phyloP scores from a whole-genome alignment of 2,113 vertebrate genomes.

The Salminus brasiliensis region DNA sequence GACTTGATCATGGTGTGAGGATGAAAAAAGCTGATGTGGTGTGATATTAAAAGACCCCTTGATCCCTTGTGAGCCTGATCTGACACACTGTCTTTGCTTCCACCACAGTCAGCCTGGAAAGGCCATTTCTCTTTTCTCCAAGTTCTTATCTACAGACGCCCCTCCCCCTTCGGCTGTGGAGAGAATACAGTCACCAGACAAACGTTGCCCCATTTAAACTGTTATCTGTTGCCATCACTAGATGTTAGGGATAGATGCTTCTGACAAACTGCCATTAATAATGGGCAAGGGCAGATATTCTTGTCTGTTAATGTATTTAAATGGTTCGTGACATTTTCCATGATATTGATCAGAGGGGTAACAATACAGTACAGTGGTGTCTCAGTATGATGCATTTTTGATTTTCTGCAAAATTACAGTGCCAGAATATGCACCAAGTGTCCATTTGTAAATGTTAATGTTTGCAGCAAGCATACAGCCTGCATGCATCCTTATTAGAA shows the following conservation, averaged over 20 bases:
- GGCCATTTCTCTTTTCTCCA: background rate
- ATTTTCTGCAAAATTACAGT: no score
- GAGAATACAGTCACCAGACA: slow-evolving; percentile 37
- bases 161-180: slow-evolving; percentile 2
- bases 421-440: no score
- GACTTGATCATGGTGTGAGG: background rate
- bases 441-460: no score
- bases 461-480: no score
- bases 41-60: background rate
- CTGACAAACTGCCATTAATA: background rate
- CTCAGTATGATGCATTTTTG: no score
- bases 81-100: background rate
- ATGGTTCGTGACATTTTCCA: background rate
- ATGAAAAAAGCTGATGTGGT: background rate
- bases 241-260: background rate
- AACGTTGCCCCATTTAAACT: slow-evolving; percentile 4
- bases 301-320: background rate
- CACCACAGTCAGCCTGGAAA: slow-evolving; percentile 6
- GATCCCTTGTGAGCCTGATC: background rate
- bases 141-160: slow-evolving; percentile 13
- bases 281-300: background rate
- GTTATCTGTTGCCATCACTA: background rate
- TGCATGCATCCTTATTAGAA: no score
- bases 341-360: no score
- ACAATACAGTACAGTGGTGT: no score